Evolutionary conservation across 1,140 invertebrate genomes (phyloP).

Genomic region (Papilio glaucus): DNA sequence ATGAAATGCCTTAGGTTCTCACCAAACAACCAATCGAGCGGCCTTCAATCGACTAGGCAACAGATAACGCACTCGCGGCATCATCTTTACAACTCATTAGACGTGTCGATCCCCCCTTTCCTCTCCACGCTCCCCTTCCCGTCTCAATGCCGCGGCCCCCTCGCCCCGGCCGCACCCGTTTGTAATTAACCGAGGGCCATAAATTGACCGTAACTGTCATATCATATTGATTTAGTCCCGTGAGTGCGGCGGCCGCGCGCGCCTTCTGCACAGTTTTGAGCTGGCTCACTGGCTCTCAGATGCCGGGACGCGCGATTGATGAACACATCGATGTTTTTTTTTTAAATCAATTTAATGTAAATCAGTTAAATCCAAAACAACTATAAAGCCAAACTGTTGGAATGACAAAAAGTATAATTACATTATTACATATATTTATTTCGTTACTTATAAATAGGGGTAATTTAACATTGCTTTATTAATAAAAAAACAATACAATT

Average conservation of each 20-base stretch:
- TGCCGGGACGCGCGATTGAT: not conserved
- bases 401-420: no score
- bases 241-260: constrained; percentile 44
- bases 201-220: constrained; percentile 82
- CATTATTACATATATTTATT: no score
- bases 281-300: constrained; percentile 38
- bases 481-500: no score
- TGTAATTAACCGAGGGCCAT: constrained; percentile 80
- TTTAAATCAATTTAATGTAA: not conserved
- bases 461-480: no score
- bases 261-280: constrained; percentile 53
- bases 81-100: constrained; percentile 79
- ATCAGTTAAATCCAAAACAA: not conserved
- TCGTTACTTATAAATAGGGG: no score
- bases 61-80: constrained; percentile 52
- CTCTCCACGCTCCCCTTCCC: constrained; percentile 37
- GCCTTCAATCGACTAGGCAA: constrained; percentile 15
- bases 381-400: no score
- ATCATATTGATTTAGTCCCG: constrained; percentile 81
- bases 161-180: constrained; percentile 50
- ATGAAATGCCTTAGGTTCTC: not conserved
- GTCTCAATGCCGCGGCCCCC: constrained; percentile 13
- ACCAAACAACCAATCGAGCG: not conserved
- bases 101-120: constrained; percentile 45
- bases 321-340: constrained; percentile 51